Conservation (phyloP, 2,888 invertebrate species). For the Ephialtes manifestator region DNA sequence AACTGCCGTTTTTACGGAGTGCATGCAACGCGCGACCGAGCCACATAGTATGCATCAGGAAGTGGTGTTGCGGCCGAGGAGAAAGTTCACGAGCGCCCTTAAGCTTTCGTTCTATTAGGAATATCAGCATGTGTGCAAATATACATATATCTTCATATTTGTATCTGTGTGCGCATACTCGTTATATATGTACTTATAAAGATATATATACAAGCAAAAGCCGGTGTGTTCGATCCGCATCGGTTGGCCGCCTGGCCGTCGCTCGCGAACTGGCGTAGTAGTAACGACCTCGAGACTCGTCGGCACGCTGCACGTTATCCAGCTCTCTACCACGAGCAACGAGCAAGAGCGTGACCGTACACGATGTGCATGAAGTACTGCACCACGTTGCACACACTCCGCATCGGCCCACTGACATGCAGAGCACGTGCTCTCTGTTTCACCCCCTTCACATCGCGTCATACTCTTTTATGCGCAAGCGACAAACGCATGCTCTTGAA, state of each 20-base stretch:
- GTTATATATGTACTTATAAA: neutral
- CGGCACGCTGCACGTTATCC: constrained; percentile 38
- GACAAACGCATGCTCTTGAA: neutral
- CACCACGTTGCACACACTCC: constrained; percentile 1
- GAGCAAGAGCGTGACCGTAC: neutral
- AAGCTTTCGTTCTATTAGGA: constrained; percentile 44
- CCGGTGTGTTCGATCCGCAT: constrained; percentile 46
- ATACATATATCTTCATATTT: neutral
- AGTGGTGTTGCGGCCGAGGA: constrained; percentile 9
- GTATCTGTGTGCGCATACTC: constrained; percentile 8
- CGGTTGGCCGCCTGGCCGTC: constrained; percentile 12
- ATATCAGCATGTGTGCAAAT: neutral
- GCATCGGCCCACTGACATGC: neutral
- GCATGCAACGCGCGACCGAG: constrained; percentile 77
- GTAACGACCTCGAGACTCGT: constrained; percentile 49
- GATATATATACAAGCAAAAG: neutral
- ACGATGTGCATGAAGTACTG: constrained; percentile 11
- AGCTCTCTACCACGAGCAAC: constrained; percentile 30
- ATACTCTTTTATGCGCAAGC: neutral
- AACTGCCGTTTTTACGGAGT: constrained; percentile 78
- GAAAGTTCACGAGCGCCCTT: constrained; percentile 57
- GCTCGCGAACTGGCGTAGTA: constrained; percentile 37
- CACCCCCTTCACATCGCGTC: neutral
- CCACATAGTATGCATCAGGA: constrained; percentile 27
- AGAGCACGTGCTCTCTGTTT: constrained; percentile 27